Evolutionary conservation across 2,797 vertebrate genomes (phyloP), one percentile per base, ranked within the genome.

Genomic region (Spheniscus humboldti): DNA sequence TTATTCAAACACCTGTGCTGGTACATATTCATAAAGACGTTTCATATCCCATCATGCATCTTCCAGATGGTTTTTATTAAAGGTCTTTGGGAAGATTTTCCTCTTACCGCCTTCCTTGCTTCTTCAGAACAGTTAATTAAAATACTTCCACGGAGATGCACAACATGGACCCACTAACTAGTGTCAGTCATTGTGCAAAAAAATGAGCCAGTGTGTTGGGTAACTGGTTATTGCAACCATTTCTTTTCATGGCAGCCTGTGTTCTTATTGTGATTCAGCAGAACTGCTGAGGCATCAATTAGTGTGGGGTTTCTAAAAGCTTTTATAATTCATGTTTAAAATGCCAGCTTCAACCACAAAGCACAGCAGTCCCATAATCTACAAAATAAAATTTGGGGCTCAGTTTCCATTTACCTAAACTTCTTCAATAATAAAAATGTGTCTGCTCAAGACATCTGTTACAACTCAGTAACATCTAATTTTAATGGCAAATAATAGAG

Each of bases 401-500:
- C 97, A 92, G 90, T 98, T 98, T 98, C 97, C 97, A 98, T 98
- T 98, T 98, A 97, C 97, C 97, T 98, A 98, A 98, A 97, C 84
- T 97, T 97, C 88, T 95, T 94, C 94, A 96, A 92, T 97, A 98
- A 97, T 98, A 98, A 98, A 97, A 97, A 94, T 78, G 31, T 90
- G 95, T 96, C 97, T 97, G 94, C 95, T 94, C 96, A 97, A 97
- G 97, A 98, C 98, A 98, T 98, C 98, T 98, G 98, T 97, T 98
- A 98, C 90, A 96, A 96, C 96, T 96, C 94, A 63, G 96, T 97
- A 98, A 97, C 98, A 97, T 97, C 97, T 98, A 98, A 98, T 98
- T 98, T 98, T 97, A 98, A 97, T 97, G 92, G 96, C 94, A 98
- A 98, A 98, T 98, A 97, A 98, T 92, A 98, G 96, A 98, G 98